Base-by-base conservation (phyloP, 2,888 invertebrate species). In the Acronicta leporina region DNA sequence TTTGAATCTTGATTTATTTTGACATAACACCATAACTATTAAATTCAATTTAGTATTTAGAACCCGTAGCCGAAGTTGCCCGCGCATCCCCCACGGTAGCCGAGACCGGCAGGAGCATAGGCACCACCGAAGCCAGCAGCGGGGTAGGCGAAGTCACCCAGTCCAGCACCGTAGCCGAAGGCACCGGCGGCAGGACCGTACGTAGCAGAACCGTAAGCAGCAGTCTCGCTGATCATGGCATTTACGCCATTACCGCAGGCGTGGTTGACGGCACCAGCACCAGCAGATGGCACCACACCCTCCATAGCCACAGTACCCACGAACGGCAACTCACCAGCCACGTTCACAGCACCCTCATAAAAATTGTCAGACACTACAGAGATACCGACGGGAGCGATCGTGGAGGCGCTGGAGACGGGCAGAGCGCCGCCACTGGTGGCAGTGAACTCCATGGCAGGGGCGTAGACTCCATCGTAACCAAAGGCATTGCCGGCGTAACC, bases 361-460 rank as follows among this genome's bases (percentile, higher is more conserved):
- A 16, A 16, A 40, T 59, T 64, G 15, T 53, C 44, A 45, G 87
- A 85, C 1, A 74, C 60, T 35, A 87, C 76, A 8, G 80, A 75
- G 15, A 88, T 77, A 8, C 87, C 87, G 25, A 68, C 75, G 16
- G 86, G 85, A 1, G 81, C 53, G 44, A 77, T 59, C 13, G 83
- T 79, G 6, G 87, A 86, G 5, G 71, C 49, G 57, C 85, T 86
- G 63, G 78, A 60, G 4, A 84, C 74, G 9, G 62, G 55, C 11
- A 63, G 68, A 53, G 38, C 82, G 62, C 79, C 82, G 5, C 82
- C 82, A 42, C 68, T 75, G 15, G 83, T 58, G 16, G 55, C 48
- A 16, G 53, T 56, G 45, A 44, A 46, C 27, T 59, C 56, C 27
- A 67, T 20, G 2, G 35, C 33, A 11, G 52, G 43, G 10, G 43